phyloP scores from a whole-genome alignment of 2,888 invertebrate species.

The Iphiclides podalirius region DNA sequence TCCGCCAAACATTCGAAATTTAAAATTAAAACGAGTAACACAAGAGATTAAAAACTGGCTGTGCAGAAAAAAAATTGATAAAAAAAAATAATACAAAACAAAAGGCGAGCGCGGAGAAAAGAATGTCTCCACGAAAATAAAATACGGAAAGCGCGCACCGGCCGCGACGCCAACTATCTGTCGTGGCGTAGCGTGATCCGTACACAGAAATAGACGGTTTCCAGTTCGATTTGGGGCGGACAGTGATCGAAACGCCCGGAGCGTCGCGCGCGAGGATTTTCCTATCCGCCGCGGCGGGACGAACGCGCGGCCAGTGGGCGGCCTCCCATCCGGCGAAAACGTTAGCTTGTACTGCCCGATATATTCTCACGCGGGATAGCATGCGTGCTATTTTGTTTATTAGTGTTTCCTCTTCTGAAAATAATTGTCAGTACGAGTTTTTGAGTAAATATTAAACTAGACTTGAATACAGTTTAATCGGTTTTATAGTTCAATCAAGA shows the following conservation, averaged over 20 bases:
- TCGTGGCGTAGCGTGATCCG: conserved; percentile 52
- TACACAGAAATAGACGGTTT: conserved; percentile 62
- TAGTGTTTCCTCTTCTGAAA: no score
- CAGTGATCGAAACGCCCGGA: conserved; percentile 30
- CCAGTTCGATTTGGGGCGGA: conserved; percentile 51
- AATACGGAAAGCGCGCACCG: conserved; percentile 59
- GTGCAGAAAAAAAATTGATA: not conserved
- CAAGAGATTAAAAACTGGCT: not conserved
- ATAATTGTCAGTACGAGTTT: no score
- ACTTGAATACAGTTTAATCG: no score
- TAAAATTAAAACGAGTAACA: no score
- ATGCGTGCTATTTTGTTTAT: no score
- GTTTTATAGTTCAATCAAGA: no score
- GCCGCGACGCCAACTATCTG: conserved; percentile 71
- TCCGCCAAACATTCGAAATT: no score
- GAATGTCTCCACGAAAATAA: conserved; percentile 68
- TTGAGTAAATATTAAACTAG: no score
- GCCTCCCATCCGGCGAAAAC: not conserved
- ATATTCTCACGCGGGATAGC: no score
- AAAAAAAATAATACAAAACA: conserved; percentile 45
- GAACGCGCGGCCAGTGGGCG: conserved; percentile 1
- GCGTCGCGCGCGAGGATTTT: conserved; percentile 15
- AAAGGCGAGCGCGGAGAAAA: conserved; percentile 54
- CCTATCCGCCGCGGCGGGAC: not conserved
- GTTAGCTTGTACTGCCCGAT: not conserved